Percentiles rank a stretch among this genome's conserved stretches.
phyloP scores from a whole-genome alignment of 1,140 invertebrate genomes.

The Trachelipus rathkii region DNA sequence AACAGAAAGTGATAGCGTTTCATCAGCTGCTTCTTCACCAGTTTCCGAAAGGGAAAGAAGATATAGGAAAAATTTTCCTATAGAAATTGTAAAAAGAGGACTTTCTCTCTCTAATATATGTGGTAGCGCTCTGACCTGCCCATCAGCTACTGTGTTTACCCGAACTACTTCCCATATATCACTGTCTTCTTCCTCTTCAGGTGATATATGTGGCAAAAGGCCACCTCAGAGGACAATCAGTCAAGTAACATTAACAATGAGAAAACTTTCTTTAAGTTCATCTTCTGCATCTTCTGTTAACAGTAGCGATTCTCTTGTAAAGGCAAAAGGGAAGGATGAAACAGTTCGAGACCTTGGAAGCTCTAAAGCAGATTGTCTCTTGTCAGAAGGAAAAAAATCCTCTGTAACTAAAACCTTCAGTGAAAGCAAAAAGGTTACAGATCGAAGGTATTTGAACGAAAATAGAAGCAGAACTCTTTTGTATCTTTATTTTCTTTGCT shows the following conservation, averaged over 20 bases:
- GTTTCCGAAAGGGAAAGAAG: background rate
- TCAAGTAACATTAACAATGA: slow-evolving; percentile 42
- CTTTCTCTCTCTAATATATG: slow-evolving; percentile 41
- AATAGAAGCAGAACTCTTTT: too few relatives aligned
- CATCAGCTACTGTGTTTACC: slow-evolving; percentile 21
- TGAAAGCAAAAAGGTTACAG: too few relatives aligned
- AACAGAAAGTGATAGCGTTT: slow-evolving; percentile 28
- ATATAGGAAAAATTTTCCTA: background rate
- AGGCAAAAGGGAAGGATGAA: background rate
- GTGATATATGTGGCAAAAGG: slow-evolving; percentile 26
- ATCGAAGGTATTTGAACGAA: too few relatives aligned
- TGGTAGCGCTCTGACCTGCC: background rate
- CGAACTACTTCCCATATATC: slow-evolving; percentile 41
- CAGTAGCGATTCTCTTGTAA: slow-evolving; percentile 21
- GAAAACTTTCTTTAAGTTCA: slow-evolving; percentile 35
- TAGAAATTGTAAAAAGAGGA: slow-evolving; percentile 19
- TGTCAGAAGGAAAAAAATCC: too few relatives aligned
- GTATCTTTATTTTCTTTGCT: too few relatives aligned
- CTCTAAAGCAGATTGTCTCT: too few relatives aligned
- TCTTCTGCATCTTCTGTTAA: slow-evolving; percentile 43
- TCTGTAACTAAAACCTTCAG: too few relatives aligned
- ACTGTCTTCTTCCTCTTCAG: slow-evolving; percentile 31
- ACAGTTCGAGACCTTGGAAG: background rate
- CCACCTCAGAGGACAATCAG: slow-evolving; percentile 40
- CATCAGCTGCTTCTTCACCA: background rate